Base-by-base conservation (phyloP, 2,888 invertebrate species). In the Folsomia manolachei region DNA sequence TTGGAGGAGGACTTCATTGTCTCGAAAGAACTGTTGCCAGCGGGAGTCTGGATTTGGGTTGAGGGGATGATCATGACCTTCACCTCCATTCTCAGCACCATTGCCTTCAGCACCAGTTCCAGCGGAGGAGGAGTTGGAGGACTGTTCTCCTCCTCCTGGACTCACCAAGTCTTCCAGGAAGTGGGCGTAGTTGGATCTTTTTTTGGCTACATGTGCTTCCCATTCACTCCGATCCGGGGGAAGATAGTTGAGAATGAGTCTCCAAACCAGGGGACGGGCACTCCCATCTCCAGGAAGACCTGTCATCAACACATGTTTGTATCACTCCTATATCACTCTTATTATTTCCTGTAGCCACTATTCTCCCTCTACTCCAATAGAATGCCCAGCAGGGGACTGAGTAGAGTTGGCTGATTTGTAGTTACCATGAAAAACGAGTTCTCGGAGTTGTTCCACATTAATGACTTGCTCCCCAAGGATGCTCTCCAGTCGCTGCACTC, bases 1-100 rank as follows among this genome's bases (percentile, higher is more conserved):
- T 87, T 99, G 99, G 61, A 97, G 85, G 56, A 99, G 86, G 73
- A 97, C 95, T 85, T 98, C 97, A 84, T 99, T 99, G 84, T 99
- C 98, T 83, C 92, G 94, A 85, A 99, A 99, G 84, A 91, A 98
- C 1, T 91, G 91, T 81, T 91, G 91, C 99, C 99, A 99, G 64
- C 94, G 91, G 83, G 97, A 97, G 80, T 94, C 93, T 0, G 97
- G 96, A 81, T 93, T 94, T n/a, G 93, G 90, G 83, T 93, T 97
- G 68, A 99, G 85, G 0, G 98, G 99, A 88, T 99, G 93, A 84
- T 95, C 94, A 53, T 87, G 86, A 67, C 24, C 69, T 70, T 56
- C 69, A n/a, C n/a, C 64, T 27, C n/a, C 19, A 9, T 11, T 7
- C 52, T 86, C 88, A 81, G 83, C 85, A 67, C 84, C 82, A 53